Evolutionary conservation across 2,888 invertebrate genomes (phyloP), one percentile per base, ranked within the genome.

Genomic region (Sesia apiformis): DNA sequence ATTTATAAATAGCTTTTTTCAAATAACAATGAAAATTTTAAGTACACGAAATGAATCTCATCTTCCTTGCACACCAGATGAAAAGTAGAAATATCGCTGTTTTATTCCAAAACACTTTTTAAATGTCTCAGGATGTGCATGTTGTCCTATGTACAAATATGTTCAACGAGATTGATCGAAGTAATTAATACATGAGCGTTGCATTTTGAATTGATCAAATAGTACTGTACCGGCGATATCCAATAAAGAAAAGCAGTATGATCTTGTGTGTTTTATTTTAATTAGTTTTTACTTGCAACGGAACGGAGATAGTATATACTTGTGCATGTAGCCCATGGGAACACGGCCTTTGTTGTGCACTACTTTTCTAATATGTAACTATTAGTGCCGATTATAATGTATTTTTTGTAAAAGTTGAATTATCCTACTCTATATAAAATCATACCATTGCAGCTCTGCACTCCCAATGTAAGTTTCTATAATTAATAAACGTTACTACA

Each of bases 171-270:
- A 76, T 61, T 72, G 69, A 71, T 74, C 72, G 70, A 81, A 80
- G 80, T 84, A 81, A 81, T 84, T 84, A 81, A 81, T 84, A 79
- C 72, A 72, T 78, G 75, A 70, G 73, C 67, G 76, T 71, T 84
- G 84, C 87, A 87, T 87, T 86, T 85, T 77, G 74, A 83, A 84
- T 78, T 80, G 78, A 76, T 81, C 73, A 76, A 71, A 78, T 76
- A 77, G 74, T 75, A 72, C 73, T 84, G 78, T 85, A 83, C 80
- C 75, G 76, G 77, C 79, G 80, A 81, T 83, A 83, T 78, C 74
- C 74, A 85, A 84, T 84, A 84, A 86, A 87, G 73, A 80, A 80
- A 78, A 40, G 73, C 72, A 78, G 72, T 79, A 80, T 40, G 8
- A 40, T 40, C 39, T 52, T 52, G n/a, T 52, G 23, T 4, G 39